These are phyloP conservation scores for Drosophila quinaria DNA, from an alignment of 2,888 invertebrate genomes.

Conservation along the genomic window DNA sequence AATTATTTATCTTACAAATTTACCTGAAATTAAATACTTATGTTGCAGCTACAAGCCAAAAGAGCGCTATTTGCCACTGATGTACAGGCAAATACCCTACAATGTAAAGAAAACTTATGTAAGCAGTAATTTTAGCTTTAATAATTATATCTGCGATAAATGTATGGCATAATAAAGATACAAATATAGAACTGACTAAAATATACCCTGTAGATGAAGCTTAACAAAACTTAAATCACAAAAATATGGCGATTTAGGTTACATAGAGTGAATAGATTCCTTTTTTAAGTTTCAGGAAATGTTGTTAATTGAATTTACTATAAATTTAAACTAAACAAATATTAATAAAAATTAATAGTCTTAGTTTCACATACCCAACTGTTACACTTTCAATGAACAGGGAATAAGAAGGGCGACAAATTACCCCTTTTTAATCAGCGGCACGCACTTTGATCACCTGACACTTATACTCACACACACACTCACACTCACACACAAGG, in stretches of 20 bases:
- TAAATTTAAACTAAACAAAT: not conserved
- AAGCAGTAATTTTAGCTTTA: not conserved
- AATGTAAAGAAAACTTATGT: not conserved
- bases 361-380: conserved; percentile 17
- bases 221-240: no score
- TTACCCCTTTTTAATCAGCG: conserved; percentile 80
- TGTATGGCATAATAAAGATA: no score
- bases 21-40: conserved; percentile 80
- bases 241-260: no score
- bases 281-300: not conserved
- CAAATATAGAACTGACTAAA: not conserved
- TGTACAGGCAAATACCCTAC: conserved; percentile 36
- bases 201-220: not conserved
- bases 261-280: no score
- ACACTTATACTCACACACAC: conserved; percentile 31
- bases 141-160: not conserved
- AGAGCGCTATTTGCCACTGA: not conserved
- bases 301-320: not conserved
- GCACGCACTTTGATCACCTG: conserved; percentile 73
- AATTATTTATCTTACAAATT: conserved; percentile 82
- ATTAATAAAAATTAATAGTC: no score
- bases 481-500: conserved; percentile 26
- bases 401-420: conserved; percentile 77
- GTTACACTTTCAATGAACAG: conserved; percentile 6
- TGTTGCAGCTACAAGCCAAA: conserved; percentile 17